Base-by-base conservation (phyloP, 2,888 invertebrate genomes). In the Pemphredon lugubris region DNA sequence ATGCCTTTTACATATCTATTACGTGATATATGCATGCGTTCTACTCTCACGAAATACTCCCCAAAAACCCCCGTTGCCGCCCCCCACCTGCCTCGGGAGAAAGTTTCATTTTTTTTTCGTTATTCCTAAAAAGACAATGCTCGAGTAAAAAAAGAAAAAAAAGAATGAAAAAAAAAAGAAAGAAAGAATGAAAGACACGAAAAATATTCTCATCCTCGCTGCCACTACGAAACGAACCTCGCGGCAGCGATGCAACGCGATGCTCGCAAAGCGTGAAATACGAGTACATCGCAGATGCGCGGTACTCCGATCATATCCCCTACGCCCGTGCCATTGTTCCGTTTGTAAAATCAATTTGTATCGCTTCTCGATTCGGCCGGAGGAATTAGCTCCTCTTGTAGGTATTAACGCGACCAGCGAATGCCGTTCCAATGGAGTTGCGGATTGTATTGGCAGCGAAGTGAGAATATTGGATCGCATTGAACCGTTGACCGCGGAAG, bases 401-500 rank as follows among this genome's bases (percentile, higher is more conserved):
- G 74, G 48, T 55, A 64, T 60, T 45, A 69, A 63, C 59, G 69
- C 77, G 71, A 55, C 61, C 67, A 50, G 61, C 61, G 67, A 77
- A 74, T 67, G 71, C 64, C 69, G 67, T 58, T 47, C 75, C 68
- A 79, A 79, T 71, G 72, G 78, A 75, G 77, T 73, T 81, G 79
- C 79, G 79, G 73, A 77, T 81, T 75, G 77, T 77, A 77, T 79
- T 79, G 83, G 83, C 84, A 80, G 75, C 83, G 75, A 77, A 79
- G 82, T 83, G 86, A 83, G 84, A 84, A 84, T 84, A 85, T 84
- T 84, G 80, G 79, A 86, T 84, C 83, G 82, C 81, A 85, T 78
- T 76, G 79, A 81, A 83, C 76, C 81, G 77, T 84, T 83, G 82
- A 84, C 82, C 83, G 81, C 82, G 75, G 77, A 84, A 82, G 79